Evolutionary conservation across 2,888 invertebrate species (phyloP), one percentile per base, ranked within the genome.

Genomic region (Erebia palarica): DNA sequence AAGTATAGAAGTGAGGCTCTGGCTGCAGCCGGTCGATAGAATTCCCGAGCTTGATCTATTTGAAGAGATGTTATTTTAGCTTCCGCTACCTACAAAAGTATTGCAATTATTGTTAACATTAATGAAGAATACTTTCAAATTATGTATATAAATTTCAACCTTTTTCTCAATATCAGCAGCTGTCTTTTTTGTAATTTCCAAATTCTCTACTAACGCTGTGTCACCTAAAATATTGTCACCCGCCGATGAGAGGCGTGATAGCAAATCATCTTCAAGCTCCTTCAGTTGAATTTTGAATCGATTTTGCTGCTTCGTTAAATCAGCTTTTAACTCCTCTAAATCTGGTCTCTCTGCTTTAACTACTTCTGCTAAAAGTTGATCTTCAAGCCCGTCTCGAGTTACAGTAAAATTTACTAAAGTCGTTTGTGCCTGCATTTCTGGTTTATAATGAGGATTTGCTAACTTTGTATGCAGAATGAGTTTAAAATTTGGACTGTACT

Each of bases 361-460:
- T 14, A 99, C 99, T 94, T 98, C 98, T 16, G 98, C 99, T 71
- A 99, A 92, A 18, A 99, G 94, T 88, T 99, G 99, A 88, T 99
- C 99, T 93, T 99, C 99, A 63, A 99, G 92, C 10, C 99, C 99
- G 84, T 99, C 99, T 81, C 98, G 95, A 9, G 99, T 99, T 9
- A 99, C 99, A 11, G 99, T 99, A 83, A 99, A 99, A 91, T 99
- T 99, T 76, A 99, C 98, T 72, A 99, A 94, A 1, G 99, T 99
- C 0, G 98, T 98, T 92, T 99, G 99, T 14, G 99, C 99, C 91
- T 99, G 99, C 97, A 99, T 98, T 94, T 99, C 99, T 1, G 99
- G 99, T 85, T 99, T 98, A 87, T 99, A 99, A 92, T 99, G 99
- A 13, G 99, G 99, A 93, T 99, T 99, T 1, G 98, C 98, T 78